A percentile compares a stretch with the other conserved stretches of the same genome.
Evolutionary conservation across 1,140 invertebrate genomes (phyloP).

Genomic region (Marisa cornuarietis): DNA sequence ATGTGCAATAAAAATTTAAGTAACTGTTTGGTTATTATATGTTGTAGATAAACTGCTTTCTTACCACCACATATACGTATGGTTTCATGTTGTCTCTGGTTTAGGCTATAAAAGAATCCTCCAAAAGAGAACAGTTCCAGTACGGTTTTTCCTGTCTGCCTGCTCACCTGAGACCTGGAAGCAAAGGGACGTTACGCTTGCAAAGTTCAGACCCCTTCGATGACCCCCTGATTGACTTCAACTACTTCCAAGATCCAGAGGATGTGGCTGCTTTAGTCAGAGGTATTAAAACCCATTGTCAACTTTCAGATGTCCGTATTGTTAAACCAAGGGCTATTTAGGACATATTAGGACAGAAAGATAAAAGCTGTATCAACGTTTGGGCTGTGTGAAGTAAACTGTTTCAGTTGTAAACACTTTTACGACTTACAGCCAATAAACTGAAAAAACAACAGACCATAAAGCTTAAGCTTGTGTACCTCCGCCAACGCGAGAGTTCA

Average conservation of each 20-base stretch:
- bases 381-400: no score
- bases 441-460: no score
- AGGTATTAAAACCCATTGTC: constrained; percentile 29
- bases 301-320: neutral
- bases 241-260: constrained; percentile 45
- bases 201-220: constrained; percentile 76
- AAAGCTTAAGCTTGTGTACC: no score
- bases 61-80: neutral
- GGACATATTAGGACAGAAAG: no score
- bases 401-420: no score
- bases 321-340: neutral
- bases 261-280: constrained; percentile 44
- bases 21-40: neutral
- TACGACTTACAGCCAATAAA: no score
- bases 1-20: neutral
- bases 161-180: constrained; percentile 43
- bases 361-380: no score
- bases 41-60: neutral
- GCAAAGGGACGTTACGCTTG: constrained; percentile 49
- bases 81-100: neutral
- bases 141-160: constrained; percentile 11
- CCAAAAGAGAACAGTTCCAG: neutral
- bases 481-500: no score
- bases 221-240: constrained; percentile 83
- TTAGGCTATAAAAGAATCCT: neutral